Conservation (phyloP, 35 echinoderm and acorn worm genomes). For the Strongylocentrotus purpuratus region DNA sequence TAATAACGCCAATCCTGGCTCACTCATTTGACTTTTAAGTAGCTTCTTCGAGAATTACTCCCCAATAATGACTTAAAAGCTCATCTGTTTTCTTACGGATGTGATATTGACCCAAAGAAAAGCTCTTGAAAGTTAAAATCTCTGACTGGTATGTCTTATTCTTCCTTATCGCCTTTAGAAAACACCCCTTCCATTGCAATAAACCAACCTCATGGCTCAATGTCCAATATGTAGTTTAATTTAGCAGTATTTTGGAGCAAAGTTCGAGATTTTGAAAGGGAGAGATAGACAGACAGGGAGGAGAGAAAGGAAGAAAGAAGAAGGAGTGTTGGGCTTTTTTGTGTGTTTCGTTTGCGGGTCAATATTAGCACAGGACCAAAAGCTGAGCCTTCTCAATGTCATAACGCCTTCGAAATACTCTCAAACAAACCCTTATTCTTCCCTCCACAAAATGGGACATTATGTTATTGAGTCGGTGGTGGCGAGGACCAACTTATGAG, state of each 20-base stretch:
- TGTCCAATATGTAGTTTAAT: constrained; percentile 1
- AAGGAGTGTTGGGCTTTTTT: constrained; percentile 14
- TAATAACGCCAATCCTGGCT: background rate
- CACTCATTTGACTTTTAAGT: background rate
- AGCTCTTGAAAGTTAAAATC: background rate
- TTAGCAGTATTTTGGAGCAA: constrained; percentile 31
- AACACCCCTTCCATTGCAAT: background rate
- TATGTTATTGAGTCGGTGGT: constrained; percentile 20
- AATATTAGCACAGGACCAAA: constrained; percentile 49
- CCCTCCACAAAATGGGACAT: background rate
- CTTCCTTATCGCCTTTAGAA: background rate
- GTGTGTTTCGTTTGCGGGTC: constrained; percentile 41
- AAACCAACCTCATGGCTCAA: background rate
- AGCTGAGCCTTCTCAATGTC: background rate
- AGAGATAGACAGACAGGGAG: background rate
- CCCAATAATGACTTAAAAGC: background rate
- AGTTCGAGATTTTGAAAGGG: constrained; percentile 22
- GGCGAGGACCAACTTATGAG: background rate
- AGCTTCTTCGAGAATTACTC: background rate
- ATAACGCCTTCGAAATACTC: constrained; percentile 17
- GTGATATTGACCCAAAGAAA: background rate
- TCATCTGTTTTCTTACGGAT: background rate
- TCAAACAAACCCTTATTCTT: constrained; percentile 12
- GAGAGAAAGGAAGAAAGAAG: background rate
- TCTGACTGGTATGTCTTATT: background rate